These are phyloP conservation scores for Phaonia tiefii DNA, from an alignment of 2,888 invertebrate genomes.

Conservation along the genomic window DNA sequence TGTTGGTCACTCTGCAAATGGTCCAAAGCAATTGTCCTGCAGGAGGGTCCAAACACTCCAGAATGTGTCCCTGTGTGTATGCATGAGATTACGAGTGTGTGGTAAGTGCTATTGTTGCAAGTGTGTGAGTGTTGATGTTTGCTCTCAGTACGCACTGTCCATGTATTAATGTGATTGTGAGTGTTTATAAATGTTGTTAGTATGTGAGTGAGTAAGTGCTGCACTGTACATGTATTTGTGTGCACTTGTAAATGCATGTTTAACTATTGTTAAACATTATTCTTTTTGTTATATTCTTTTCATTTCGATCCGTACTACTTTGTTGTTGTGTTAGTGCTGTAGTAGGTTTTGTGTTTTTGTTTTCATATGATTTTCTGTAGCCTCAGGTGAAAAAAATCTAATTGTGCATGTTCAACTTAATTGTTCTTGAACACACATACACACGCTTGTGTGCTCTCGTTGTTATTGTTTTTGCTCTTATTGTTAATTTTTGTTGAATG, in stretches of 20 bases:
- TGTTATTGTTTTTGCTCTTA: not conserved
- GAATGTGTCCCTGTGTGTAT: not conserved
- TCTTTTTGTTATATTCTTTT: constrained; percentile 43
- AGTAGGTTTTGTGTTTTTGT: constrained; percentile 25
- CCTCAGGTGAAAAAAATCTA: constrained; percentile 60
- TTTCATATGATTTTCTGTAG: constrained; percentile 42
- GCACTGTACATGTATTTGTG: not conserved
- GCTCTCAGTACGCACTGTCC: constrained; percentile 10
- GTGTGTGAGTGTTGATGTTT: constrained; percentile 20
- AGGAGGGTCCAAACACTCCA: constrained; percentile 9
- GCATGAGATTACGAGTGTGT: not conserved
- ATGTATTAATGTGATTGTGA: constrained; percentile 1
- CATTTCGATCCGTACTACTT: too few species aligned
- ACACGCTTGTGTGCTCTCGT: not conserved
- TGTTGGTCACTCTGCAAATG: constrained; percentile 15
- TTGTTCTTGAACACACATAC: constrained; percentile 50
- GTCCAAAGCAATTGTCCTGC: constrained; percentile 31
- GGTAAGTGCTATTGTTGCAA: not conserved
- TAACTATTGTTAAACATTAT: constrained; percentile 53
- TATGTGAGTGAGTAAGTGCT: constrained; percentile 1
- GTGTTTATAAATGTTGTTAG: not conserved
- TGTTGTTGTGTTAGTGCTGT: not conserved
- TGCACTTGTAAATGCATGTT: constrained; percentile 56
- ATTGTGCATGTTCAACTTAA: constrained; percentile 65
- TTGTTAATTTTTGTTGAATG: not conserved